Base-by-base conservation (phyloP, 2,888 invertebrate species). In the Lingula anatina region DNA sequence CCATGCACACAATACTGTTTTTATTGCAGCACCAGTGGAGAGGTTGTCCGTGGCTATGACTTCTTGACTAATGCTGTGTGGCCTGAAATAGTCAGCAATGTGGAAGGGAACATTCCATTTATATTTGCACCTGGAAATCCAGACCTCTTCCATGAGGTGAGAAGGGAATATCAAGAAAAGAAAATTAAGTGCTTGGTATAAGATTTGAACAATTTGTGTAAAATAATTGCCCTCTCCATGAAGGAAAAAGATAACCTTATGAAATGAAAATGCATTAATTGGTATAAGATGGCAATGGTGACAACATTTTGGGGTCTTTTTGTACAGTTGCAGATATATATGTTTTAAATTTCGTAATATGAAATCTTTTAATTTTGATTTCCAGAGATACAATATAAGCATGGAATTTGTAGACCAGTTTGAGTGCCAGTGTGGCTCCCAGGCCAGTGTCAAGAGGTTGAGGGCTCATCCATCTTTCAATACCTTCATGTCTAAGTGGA, bases 91-190 rank as follows among this genome's bases (percentile, higher is more conserved):
- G 83, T 86, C n/a, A 59, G 59, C 45, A 68, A 68, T 44, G 66
- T 80, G 25, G 76, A 79, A 56, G 66, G 71, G 3, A 84, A 89
- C 72, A 82, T 90, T 68, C 83, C 87, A 15, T 85, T 87, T 7
- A 88, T 94, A 65, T 93, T 90, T 80, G 90, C 91, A 2, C 90
- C 93, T 15, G 94, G 93, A 49, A 91, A 94, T 79, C 92, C 93
- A 0, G 86, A 90, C 70, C 79, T 86, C 51, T 94, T 94, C 76
- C 89, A 88, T 53, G 83, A 79, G 70, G 83, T 82, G 69, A 60
- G 60, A 44, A 31, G 18, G 7, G 12, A 9, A 9, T 25, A n/a
- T n/a, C n/a, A n/a, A n/a, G n/a, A n/a, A n/a, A n/a, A n/a, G n/a
- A n/a, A n/a, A n/a, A n/a, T n/a, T n/a, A n/a, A n/a, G n/a, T n/a